phyloP scores from a whole-genome alignment of 2,888 invertebrate species.

The Chaitophorus viminalis region DNA sequence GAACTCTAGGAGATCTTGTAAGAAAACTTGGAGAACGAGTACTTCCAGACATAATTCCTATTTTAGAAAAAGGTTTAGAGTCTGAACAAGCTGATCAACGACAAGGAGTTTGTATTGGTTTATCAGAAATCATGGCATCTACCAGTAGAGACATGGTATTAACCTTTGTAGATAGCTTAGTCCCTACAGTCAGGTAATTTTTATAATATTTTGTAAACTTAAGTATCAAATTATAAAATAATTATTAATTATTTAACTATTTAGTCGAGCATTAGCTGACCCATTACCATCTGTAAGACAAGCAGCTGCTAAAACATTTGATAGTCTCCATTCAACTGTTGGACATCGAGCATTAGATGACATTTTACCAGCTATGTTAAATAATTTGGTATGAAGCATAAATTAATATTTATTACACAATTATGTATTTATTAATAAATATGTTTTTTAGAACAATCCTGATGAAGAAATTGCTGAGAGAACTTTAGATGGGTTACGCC shows the following conservation, averaged over 20 bases:
- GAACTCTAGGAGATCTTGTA: constrained; percentile 96
- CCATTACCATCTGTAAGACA: constrained; percentile 90
- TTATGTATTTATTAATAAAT: constrained; percentile 6
- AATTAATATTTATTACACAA: neutral
- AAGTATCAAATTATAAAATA: neutral
- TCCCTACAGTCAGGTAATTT: constrained; percentile 84
- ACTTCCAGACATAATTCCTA: constrained; percentile 97
- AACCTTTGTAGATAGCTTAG: constrained; percentile 86
- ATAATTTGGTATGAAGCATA: constrained; percentile 71
- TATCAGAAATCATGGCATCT: constrained; percentile 97
- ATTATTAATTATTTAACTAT: constrained; percentile 65
- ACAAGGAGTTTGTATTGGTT: constrained; percentile 97
- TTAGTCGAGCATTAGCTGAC: constrained; percentile 82
- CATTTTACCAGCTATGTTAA: constrained; percentile 91
- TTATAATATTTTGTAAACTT: neutral
- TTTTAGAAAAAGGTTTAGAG: constrained; percentile 90
- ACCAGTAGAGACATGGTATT: constrained; percentile 95
- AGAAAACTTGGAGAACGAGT: constrained; percentile 97
- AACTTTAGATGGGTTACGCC: constrained; percentile 93
- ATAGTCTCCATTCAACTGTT: constrained; percentile 92
- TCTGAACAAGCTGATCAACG: constrained; percentile 93
- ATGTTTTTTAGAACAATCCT: constrained; percentile 74
- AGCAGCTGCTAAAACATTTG: constrained; percentile 97
- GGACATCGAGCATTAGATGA: constrained; percentile 95
- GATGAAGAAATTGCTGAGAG: constrained; percentile 85